Conservation (phyloP, 2,113 vertebrate genomes). For the Zootoca vivipara region DNA sequence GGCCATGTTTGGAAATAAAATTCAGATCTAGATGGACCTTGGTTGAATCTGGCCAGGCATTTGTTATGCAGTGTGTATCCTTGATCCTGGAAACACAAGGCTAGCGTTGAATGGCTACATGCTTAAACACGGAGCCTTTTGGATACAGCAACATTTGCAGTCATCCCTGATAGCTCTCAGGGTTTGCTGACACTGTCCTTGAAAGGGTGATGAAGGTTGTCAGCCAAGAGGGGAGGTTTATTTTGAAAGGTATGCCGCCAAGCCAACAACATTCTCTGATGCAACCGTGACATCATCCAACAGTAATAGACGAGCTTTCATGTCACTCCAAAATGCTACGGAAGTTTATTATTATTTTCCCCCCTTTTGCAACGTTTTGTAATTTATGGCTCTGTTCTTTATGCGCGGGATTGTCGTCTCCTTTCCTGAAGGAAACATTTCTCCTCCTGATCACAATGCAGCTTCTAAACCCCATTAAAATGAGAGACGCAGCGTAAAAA, state of each 20-base stretch:
- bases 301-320: background rate
- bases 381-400: constrained; percentile 57
- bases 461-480: constrained; percentile 66
- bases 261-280: background rate
- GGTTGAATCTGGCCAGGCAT: background rate
- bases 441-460: constrained; percentile 53
- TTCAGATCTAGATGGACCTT: background rate
- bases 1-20: background rate
- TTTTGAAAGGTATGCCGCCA: background rate
- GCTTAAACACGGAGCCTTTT: background rate
- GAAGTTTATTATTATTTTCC: background rate
- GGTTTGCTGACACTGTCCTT: constrained; percentile 5
- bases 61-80: background rate
- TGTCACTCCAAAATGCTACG: constrained; percentile 19
- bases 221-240: background rate
- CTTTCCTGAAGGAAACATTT: constrained; percentile 47
- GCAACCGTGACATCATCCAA: background rate
- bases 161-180: background rate
- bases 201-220: constrained; percentile 9
- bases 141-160: background rate
- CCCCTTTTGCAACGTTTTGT: constrained; percentile 5
- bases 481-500: constrained; percentile 56
- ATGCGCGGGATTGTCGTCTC: constrained; percentile 45
- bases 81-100: background rate
- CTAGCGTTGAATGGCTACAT: background rate